Percentiles rank a stretch among this genome's conserved stretches.
phyloP scores from a whole-genome alignment of 2,888 invertebrate genomes.

The Lymantria monacha region DNA sequence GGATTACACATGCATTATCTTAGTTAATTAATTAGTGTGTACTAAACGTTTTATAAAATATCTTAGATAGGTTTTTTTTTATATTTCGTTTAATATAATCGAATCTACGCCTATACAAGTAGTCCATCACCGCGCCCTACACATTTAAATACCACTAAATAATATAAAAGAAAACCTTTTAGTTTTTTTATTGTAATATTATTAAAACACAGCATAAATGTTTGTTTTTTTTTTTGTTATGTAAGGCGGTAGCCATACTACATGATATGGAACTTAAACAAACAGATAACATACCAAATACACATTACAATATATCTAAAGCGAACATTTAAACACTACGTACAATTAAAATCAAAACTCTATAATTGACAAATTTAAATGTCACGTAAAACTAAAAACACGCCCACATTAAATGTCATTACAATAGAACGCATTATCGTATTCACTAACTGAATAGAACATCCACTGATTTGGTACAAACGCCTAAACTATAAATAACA shows the following conservation, averaged over 20 bases:
- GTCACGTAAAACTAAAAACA: conserved; percentile 53
- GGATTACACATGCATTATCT: conserved; percentile 64
- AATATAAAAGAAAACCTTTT: conserved; percentile 50
- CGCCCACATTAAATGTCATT: conserved; percentile 4
- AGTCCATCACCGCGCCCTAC: conserved; percentile 69
- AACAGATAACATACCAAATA: conserved; percentile 44
- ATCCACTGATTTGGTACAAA: conserved; percentile 74
- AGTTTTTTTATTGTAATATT: conserved; percentile 47
- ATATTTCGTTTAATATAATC: conserved; percentile 57
- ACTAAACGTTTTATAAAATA: conserved; percentile 71
- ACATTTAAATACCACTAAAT: conserved; percentile 59
- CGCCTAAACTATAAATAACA: conserved; percentile 74
- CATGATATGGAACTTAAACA: conserved; percentile 68
- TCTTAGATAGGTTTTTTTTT: conserved; percentile 43
- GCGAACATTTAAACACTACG: conserved; percentile 40
- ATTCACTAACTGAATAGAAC: conserved; percentile 44
- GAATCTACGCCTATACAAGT: conserved; percentile 64
- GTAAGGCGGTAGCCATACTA: conserved; percentile 36
- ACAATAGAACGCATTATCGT: conserved; percentile 15
- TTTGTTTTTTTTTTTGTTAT: conserved; percentile 40
- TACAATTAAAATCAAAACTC: conserved; percentile 44
- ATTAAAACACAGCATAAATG: conserved; percentile 63
- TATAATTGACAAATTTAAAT: conserved; percentile 72
- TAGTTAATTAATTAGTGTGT: conserved; percentile 60
- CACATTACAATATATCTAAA: conserved; percentile 45